Conservation (phyloP, 2,113 vertebrate genomes). For the Dromaius novaehollandiae region DNA sequence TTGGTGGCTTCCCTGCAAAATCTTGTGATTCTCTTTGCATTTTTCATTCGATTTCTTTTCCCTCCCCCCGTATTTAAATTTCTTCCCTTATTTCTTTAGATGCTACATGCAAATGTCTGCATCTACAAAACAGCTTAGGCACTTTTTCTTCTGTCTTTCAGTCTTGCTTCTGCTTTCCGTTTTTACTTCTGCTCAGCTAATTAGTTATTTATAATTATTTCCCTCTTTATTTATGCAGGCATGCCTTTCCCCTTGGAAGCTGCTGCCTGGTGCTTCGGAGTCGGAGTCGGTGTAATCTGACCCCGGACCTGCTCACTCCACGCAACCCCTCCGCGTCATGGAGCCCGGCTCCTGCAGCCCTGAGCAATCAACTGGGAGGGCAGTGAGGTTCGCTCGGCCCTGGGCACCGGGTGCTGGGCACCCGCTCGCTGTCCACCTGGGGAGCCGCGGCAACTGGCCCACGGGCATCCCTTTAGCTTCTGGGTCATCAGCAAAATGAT, state of each 20-base stretch:
- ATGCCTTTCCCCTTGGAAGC: background rate
- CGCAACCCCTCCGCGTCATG: background rate
- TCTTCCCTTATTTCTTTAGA: background rate
- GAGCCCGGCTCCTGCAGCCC: background rate
- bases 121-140: background rate
- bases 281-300: background rate
- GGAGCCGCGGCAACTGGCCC: no score
- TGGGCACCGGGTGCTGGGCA: background rate
- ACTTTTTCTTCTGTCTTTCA: background rate
- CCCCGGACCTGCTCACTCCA: background rate
- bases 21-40: background rate
- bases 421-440: background rate
- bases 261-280: background rate
- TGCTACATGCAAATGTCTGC: background rate
- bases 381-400: background rate
- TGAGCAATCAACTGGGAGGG: background rate
- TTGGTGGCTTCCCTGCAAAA: background rate
- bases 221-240: background rate
- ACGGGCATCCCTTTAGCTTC: background rate
- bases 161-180: background rate
- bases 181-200: slow-evolving; percentile 30
- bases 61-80: background rate
- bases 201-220: slow-evolving; percentile 14
- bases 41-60: background rate
- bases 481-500: background rate